A percentile compares a stretch with the other conserved stretches of the same genome.
Conservation (phyloP, 2,113 vertebrate genomes). For the Plecotus auritus region DNA sequence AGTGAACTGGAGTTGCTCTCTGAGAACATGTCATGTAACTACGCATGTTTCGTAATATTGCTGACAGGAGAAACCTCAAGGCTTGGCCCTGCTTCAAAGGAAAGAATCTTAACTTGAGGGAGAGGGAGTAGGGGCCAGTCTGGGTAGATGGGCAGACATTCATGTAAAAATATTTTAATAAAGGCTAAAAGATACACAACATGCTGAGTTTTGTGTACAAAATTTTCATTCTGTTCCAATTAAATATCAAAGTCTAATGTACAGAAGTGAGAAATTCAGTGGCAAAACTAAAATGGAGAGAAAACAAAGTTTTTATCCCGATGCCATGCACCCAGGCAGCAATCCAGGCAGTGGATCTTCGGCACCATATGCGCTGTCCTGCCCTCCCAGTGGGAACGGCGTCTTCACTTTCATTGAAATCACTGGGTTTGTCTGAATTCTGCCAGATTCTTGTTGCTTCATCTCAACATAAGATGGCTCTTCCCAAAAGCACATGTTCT, state of each 20-base stretch:
- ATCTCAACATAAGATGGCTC: neutral
- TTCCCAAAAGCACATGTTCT: neutral
- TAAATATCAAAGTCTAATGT: neutral
- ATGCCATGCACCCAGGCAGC: neutral
- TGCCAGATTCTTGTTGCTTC: neutral
- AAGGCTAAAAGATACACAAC: neutral
- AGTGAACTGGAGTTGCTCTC: neutral
- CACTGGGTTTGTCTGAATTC: neutral
- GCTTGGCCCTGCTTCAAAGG: slow-evolving; percentile 9
- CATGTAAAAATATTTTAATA: slow-evolving; percentile 17
- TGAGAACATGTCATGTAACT: neutral
- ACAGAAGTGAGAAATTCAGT: slow-evolving; percentile 5
- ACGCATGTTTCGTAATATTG: neutral
- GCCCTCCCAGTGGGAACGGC: neutral
- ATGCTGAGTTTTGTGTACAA: neutral
- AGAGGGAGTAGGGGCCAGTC: neutral
- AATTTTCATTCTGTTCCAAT: neutral
- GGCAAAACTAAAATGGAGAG: neutral
- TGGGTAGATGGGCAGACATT: neutral
- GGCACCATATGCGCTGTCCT: neutral
- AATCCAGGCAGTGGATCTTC: neutral
- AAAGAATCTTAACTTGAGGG: neutral
- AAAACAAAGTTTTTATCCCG: neutral
- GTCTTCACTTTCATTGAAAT: neutral
- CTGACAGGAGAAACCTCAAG: neutral